Conservation (phyloP, 2,888 invertebrate species). For the Panzeria rudis region DNA sequence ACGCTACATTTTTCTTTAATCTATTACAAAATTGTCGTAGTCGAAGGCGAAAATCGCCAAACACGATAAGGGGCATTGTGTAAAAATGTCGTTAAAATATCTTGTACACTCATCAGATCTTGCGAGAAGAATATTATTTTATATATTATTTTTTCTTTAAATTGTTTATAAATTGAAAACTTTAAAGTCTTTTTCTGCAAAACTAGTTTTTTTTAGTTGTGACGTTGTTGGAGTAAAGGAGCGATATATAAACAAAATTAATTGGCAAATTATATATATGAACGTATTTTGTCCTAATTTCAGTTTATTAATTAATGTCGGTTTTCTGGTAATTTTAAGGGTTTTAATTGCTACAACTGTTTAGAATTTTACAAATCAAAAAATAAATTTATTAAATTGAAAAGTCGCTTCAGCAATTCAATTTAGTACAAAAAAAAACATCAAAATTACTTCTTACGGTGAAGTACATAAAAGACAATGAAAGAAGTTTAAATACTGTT, state of each 20-base stretch:
- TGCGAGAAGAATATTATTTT: no score
- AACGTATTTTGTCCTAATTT: constrained; percentile 8
- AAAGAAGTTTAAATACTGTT: neutral
- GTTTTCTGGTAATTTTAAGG: constrained; percentile 2
- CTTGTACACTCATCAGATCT: no score
- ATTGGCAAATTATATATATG: neutral
- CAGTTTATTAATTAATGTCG: neutral
- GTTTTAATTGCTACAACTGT: neutral
- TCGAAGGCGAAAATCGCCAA: no score
- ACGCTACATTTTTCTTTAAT: no score
- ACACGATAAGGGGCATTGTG: no score
- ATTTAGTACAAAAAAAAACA: neutral
- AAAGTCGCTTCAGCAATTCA: neutral
- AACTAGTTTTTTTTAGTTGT: no score
- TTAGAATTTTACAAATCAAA: neutral
- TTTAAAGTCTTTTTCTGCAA: no score
- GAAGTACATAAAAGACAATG: neutral
- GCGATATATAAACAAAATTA: neutral
- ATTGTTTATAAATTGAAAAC: no score
- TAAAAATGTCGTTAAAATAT: neutral
- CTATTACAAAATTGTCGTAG: no score
- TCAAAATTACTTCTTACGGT: neutral
- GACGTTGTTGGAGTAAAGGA: no score
- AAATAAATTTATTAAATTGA: neutral
- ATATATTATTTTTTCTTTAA: no score